These are phyloP conservation scores for Leucophenga maculata DNA, from an alignment of 2,888 invertebrate genomes.

Conservation along the genomic window DNA sequence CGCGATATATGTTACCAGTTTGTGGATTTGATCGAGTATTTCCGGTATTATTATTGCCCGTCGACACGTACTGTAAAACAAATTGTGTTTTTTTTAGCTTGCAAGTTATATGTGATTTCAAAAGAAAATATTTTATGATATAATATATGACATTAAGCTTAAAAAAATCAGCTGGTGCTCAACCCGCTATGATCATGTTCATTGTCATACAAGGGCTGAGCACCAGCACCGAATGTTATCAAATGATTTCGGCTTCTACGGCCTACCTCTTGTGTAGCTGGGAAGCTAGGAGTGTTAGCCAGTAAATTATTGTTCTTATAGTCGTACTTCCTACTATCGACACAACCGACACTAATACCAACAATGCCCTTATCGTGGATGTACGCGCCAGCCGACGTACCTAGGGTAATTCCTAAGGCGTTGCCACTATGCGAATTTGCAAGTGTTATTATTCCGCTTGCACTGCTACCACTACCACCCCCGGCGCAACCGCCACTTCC, in stretches of 20 bases:
- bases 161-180: no score
- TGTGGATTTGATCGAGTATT: conserved; percentile 64
- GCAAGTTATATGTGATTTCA: not conserved
- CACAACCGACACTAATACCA: conserved; percentile 47
- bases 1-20: conserved; percentile 61
- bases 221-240: not conserved
- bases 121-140: not conserved
- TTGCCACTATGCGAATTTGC: conserved; percentile 39
- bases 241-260: not conserved
- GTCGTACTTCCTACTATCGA: conserved; percentile 63
- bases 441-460: conserved; percentile 40
- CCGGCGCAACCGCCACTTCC: conserved; percentile 20
- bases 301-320: conserved; percentile 61
- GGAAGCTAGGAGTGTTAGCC: conserved; percentile 53
- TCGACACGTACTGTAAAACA: conserved; percentile 60
- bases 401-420: conserved; percentile 33
- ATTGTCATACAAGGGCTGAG: conserved; percentile 1
- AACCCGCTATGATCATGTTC: not conserved
- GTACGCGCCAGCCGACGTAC: conserved; percentile 44
- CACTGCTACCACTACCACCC: conserved; percentile 31
- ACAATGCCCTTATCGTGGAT: conserved; percentile 49
- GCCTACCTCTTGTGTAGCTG: conserved; percentile 61
- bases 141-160: not conserved
- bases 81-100: not conserved
- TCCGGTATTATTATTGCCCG: conserved; percentile 61